Conservation (phyloP, 2,888 invertebrate genomes). For the Drosophila yooni region DNA sequence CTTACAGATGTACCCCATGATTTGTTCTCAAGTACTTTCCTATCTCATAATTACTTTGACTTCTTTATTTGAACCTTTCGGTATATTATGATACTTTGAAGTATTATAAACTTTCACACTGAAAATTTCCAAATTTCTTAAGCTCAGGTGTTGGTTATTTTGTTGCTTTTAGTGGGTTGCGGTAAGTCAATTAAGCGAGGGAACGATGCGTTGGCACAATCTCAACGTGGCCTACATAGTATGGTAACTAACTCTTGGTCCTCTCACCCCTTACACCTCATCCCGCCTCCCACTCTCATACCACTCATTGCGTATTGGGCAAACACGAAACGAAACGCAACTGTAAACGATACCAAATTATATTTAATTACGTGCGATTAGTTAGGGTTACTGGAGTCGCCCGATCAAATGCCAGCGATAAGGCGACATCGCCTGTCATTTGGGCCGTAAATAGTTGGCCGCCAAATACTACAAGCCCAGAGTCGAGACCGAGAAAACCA, state of each 20-base stretch:
- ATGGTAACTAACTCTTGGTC: conserved; percentile 6
- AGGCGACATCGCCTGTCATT: conserved; percentile 68
- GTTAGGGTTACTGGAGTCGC: conserved; percentile 83
- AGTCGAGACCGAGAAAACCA: conserved; percentile 10
- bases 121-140: conserved; percentile 17
- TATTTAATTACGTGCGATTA: conserved; percentile 84
- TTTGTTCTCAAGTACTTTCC: background rate
- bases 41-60: background rate
- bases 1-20: background rate
- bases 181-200: conserved; percentile 59
- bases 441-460: conserved; percentile 58
- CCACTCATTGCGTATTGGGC: conserved; percentile 9
- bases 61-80: background rate
- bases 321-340: conserved; percentile 47
- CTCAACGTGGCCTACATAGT: conserved; percentile 48
- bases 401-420: conserved; percentile 82
- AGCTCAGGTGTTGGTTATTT: conserved; percentile 5
- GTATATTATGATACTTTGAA: background rate
- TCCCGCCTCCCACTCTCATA: background rate
- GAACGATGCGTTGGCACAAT: conserved; percentile 58
- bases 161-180: background rate
- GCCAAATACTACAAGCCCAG: conserved; percentile 22
- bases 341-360: conserved; percentile 82
- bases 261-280: background rate
- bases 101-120: conserved; percentile 25